Evolutionary conservation across 2,113 vertebrate genomes (phyloP), one percentile per base, ranked within the genome.

Genomic region (Stigmatopora argus): DNA sequence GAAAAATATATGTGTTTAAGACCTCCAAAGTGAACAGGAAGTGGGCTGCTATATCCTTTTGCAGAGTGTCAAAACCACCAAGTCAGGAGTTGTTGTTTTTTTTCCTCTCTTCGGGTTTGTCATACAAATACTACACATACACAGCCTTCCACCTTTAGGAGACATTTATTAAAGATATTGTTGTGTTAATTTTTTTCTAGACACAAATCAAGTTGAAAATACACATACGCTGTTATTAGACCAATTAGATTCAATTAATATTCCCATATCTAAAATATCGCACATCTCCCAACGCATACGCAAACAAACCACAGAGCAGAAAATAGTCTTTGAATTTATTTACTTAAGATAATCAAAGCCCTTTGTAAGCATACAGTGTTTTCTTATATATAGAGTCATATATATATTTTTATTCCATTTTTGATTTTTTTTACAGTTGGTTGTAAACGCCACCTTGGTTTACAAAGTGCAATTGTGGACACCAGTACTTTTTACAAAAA

Each of bases 301-400:
- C 66, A 66, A 63, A 78, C 53, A 60, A 35, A 63, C 5, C 49
- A 35, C 5, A 66, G 15, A 34, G 65, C 26, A 21, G 64, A 62
- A 64, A n/a, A 49, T 47, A 41, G 66, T 73, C 47, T 68, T 68
- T 60, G n/a, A 11, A 19, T 44, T 21, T 41, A 19, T 44, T 21
- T 41, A 73, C 64, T 72, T 72, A 71, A 77, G 66, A 73, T 14
- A 19, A 2, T 66, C 10, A 70, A 78, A 79, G 64, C 44, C 63
- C 47, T 74, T 77, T 78, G 69, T 41, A 74, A 78, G 74, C 52
- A 59, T 71, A 88, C 85, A 85, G 82, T 83, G 80, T 80, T 77
- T 47, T 15, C n/a, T 70, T 79, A 15, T 35, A 15, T 35, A 41
- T 21, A 69, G 49, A 67, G 66, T 31, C 7, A 41, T 41, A 41